Conservation (phyloP, 2,113 vertebrate genomes). For the Boleophthalmus pectinirostris region DNA sequence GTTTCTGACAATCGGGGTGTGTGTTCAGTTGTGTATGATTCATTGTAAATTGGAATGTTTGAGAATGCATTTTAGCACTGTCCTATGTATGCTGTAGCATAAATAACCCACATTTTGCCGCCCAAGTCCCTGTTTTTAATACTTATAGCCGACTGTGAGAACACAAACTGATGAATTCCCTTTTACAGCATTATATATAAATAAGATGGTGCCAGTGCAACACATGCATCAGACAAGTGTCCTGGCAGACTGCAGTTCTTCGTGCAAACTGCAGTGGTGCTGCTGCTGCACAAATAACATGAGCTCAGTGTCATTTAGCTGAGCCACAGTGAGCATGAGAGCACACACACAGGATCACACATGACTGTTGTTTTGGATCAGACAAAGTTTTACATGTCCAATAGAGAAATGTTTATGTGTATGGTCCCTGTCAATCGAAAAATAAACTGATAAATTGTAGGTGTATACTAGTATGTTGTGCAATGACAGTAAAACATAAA, state of each 20-base stretch:
- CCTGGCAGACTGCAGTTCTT: slow-evolving; percentile 61
- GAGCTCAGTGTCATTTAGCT: slow-evolving; percentile 56
- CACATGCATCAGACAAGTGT: slow-evolving; percentile 2
- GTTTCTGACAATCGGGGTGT: slow-evolving; percentile 38
- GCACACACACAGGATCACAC: not conserved
- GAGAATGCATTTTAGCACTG: not conserved
- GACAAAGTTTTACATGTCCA: not conserved
- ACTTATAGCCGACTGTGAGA: not conserved
- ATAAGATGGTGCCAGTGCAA: slow-evolving; percentile 12
- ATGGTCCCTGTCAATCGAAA: too few relatives aligned
- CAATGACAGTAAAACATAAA: too few relatives aligned
- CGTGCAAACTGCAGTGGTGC: slow-evolving; percentile 66
- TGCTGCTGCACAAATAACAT: slow-evolving; percentile 65
- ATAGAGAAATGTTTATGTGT: not conserved
- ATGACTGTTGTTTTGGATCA: not conserved
- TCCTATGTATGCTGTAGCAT: not conserved
- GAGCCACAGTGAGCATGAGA: slow-evolving; percentile 57
- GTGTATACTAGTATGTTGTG: too few relatives aligned
- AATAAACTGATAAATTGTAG: too few relatives aligned
- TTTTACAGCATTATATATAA: not conserved
- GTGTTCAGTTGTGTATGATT: slow-evolving; percentile 36
- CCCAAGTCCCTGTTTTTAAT: not conserved
- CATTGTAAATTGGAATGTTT: not conserved
- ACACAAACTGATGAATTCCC: not conserved
- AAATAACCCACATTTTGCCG: not conserved